Evolutionary conservation across 1,140 invertebrate genomes (phyloP), one percentile per base, ranked within the genome.

Genomic region (Varroa destructor): DNA sequence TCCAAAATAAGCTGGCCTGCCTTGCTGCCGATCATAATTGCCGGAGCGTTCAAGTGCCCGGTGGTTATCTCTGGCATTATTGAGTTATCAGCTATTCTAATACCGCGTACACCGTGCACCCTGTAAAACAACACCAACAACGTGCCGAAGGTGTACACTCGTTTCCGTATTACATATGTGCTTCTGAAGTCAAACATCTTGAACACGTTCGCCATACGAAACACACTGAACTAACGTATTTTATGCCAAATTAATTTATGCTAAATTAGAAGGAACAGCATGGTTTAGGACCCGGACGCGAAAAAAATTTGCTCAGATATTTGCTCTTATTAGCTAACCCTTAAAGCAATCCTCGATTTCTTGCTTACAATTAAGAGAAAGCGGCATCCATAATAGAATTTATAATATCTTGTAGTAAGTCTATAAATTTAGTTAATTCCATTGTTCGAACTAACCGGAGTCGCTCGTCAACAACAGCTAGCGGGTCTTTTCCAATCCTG

Each of bases 11-110:
- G 46, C 12, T 67, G 12, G 10, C 61, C 61, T 12, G 61, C 61
- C 46, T 67, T 67, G 37, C 46, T 40, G 14, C 61, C 61, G 61
- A 67, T 67, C 36, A 67, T 14, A 8, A 67, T 67, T 46, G 61
- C 61, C 12, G 40, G 61, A 8, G 61, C 61, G 8, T 67, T 67
- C 61, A 67, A 40, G 36, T 67, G 61, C 1, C 61, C 61, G 8
- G 61, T 14, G 8, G 61, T 40, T 43, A 67, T 67, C 61, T 40
- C 37, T 40, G 61, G 61, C 10, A 67, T 67, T 67, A 67, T 67
- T 12, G 61, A 67, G 8, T 37, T 25, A 40, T 67, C 61, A 40
- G 61, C 61, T 5, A 67, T 40, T 25, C 61, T 1, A 46, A 67
- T 12, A 43, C 46, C 46, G 14, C 40, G 40, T 1, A 67, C n/a